These are phyloP conservation scores for Drosophila virilis DNA, from an alignment of 1,140 invertebrate species.

Conservation along the genomic window DNA sequence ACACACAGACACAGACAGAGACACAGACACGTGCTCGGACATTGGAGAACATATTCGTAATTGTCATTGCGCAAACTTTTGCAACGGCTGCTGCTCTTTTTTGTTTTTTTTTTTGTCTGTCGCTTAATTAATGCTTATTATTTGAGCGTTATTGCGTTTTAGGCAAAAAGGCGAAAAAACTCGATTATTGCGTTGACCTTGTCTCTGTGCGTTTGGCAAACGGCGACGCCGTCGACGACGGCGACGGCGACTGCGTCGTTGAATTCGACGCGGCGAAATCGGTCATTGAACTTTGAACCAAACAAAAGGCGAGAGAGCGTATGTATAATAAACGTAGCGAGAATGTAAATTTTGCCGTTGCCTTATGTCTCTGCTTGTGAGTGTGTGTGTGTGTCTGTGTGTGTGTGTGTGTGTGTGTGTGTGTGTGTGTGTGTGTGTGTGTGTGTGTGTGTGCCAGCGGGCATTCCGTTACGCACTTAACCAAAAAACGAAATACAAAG, in stretches of 20 bases:
- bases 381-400: background rate
- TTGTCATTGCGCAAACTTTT: background rate
- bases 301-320: constrained; percentile 28
- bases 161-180: constrained; percentile 15
- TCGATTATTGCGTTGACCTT: constrained; percentile 49
- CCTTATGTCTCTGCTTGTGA: constrained; percentile 1
- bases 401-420: constrained; percentile 13
- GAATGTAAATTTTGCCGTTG: constrained; percentile 59
- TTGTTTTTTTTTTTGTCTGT: constrained; percentile 2
- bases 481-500: background rate
- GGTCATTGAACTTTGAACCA: constrained; percentile 82
- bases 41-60: background rate
- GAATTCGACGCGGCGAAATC: constrained; percentile 66
- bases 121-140: constrained; percentile 46
- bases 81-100: background rate
- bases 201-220: constrained; percentile 21
- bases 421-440: constrained; percentile 17
- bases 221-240: constrained; percentile 27
- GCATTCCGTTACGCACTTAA: constrained; percentile 42
- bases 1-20: background rate
- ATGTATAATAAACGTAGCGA: constrained; percentile 54
- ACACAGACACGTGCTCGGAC: background rate
- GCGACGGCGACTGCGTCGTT: constrained; percentile 40
- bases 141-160: constrained; percentile 38
- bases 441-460: constrained; percentile 14